phyloP scores from a whole-genome alignment of 2,113 vertebrate species.

The Trachemys scripta region DNA sequence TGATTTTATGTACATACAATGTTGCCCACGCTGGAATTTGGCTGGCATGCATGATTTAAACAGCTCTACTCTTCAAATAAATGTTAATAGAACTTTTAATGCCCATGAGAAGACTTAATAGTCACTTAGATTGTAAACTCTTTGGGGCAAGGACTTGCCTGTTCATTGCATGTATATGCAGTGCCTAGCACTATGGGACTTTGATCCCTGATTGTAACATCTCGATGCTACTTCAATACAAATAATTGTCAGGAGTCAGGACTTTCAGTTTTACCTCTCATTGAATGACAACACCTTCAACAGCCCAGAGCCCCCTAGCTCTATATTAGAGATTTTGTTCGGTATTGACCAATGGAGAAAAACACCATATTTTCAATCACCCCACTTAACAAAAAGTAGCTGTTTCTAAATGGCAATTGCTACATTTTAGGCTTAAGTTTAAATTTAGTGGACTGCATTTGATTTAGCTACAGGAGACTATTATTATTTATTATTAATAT shows the following conservation, averaged over 20 bases:
- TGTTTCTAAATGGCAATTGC: neutral
- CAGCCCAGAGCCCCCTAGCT: neutral
- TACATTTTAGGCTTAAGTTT: neutral
- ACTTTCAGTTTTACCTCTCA: neutral
- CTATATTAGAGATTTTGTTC: neutral
- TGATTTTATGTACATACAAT: neutral
- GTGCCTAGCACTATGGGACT: neutral
- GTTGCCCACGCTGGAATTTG: neutral
- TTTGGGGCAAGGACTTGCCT: neutral
- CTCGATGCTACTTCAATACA: neutral
- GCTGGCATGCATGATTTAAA: neutral
- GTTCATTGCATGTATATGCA: neutral
- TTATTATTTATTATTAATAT: neutral
- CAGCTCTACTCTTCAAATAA: neutral
- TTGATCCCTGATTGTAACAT: neutral
- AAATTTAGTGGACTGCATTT: neutral
- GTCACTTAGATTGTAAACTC: neutral
- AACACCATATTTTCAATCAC: neutral
- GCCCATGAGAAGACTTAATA: neutral
- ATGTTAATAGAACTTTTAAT: neutral
- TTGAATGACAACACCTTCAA: neutral
- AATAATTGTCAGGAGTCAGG: neutral
- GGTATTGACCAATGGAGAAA: neutral
- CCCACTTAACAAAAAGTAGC: neutral
- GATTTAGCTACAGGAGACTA: neutral